Evolutionary conservation across 2,888 invertebrate genomes (phyloP).

Genomic region (Elmis aenea): DNA sequence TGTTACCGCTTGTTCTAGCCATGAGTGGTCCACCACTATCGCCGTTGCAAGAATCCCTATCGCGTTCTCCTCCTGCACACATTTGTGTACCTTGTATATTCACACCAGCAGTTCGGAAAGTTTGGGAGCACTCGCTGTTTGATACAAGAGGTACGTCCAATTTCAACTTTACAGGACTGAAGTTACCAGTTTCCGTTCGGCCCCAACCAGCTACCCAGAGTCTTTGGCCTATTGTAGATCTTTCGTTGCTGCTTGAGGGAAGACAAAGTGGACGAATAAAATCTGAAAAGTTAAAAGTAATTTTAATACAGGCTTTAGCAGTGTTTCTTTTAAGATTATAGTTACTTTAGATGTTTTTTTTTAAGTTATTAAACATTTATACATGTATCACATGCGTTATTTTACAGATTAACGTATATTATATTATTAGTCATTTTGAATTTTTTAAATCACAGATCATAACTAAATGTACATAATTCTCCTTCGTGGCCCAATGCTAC

Average conservation of each 20-base stretch:
- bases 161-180: slow-evolving; percentile 24
- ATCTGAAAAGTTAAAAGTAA: too few relatives aligned
- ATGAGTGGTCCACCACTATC: slow-evolving; percentile 58
- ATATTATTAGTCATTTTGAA: too few relatives aligned
- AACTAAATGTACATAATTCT: too few relatives aligned
- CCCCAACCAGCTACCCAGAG: slow-evolving; percentile 47
- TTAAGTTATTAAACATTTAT: too few relatives aligned
- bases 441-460: too few relatives aligned
- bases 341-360: too few relatives aligned
- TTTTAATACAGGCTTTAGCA: too few relatives aligned
- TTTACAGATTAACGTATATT: too few relatives aligned
- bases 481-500: too few relatives aligned
- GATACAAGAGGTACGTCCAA: slow-evolving; percentile 50
- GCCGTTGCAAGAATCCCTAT: slow-evolving; percentile 62
- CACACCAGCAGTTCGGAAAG: slow-evolving; percentile 49
- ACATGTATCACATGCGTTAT: too few relatives aligned
- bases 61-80: slow-evolving; percentile 63
- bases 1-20: slow-evolving; percentile 45
- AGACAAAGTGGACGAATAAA: slow-evolving; percentile 55
- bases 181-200: slow-evolving; percentile 21
- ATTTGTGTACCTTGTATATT: slow-evolving; percentile 51
- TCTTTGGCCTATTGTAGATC: slow-evolving; percentile 26
- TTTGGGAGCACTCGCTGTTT: slow-evolving; percentile 48
- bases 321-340: too few relatives aligned
- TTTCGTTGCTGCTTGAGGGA: slow-evolving; percentile 36